A percentile compares a stretch with the other conserved stretches of the same genome.
phyloP scores from a whole-genome alignment of 2,797 vertebrate genomes.

The Lepilemur septentrionalis region DNA sequence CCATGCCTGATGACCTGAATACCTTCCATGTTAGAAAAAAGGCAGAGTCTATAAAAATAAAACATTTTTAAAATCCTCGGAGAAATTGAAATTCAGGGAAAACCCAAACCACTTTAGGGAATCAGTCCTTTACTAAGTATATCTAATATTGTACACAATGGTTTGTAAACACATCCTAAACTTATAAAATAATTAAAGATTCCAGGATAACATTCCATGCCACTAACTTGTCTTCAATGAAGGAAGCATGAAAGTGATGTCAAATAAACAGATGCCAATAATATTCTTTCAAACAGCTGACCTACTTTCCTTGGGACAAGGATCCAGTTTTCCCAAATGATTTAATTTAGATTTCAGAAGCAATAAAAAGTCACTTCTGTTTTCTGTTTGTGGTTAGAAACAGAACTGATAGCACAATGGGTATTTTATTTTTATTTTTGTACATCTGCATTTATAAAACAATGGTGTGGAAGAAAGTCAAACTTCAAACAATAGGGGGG shows the following conservation, averaged over 20 bases:
- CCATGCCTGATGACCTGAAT: background rate
- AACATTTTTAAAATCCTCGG: background rate
- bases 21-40: slow-evolving; percentile 10
- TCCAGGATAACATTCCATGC: background rate
- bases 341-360: background rate
- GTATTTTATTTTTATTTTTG: background rate
- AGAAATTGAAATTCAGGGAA: background rate
- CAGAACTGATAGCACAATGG: background rate
- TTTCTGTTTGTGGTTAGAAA: background rate
- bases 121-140: background rate
- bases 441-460: background rate
- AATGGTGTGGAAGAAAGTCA: background rate
- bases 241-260: background rate
- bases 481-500: background rate
- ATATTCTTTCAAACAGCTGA: background rate
- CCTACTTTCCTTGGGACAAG: slow-evolving; percentile 7
- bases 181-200: background rate
- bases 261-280: background rate
- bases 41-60: background rate
- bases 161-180: background rate
- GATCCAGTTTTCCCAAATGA: background rate
- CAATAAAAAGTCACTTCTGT: background rate
- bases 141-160: background rate
- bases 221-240: background rate
- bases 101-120: background rate